These are phyloP conservation scores for Holothuria scabra DNA, from an alignment of 53 echinoderm and acorn worm species.

Conservation along the genomic window DNA sequence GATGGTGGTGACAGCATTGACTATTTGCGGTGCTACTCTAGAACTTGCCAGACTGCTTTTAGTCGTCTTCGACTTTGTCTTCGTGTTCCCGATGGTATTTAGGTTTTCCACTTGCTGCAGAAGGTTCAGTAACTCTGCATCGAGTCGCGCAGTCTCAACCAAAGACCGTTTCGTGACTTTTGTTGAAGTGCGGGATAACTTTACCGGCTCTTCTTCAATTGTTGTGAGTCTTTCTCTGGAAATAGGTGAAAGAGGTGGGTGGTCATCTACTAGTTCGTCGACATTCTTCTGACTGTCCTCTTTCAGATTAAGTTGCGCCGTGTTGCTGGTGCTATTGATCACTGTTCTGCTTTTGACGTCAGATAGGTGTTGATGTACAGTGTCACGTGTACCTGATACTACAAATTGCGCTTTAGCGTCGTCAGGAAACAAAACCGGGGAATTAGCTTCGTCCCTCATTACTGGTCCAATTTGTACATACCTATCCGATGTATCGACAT, in stretches of 20 bases:
- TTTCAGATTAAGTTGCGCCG: too few species aligned
- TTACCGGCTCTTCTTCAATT: slow-evolving; percentile 37
- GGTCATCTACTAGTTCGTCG: too few species aligned
- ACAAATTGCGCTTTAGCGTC: background rate
- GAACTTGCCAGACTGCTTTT: background rate
- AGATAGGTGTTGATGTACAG: background rate
- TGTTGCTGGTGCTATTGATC: too few species aligned
- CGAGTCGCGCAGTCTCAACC: background rate
- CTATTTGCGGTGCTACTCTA: background rate
- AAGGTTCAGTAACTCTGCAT: slow-evolving; percentile 26
- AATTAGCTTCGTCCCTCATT: slow-evolving; percentile 28
- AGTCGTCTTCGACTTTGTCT: background rate
- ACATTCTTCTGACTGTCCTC: too few species aligned
- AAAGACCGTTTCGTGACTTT: background rate
- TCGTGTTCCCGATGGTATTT: background rate
- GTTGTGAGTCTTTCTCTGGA: background rate
- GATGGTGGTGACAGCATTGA: slow-evolving; percentile 21
- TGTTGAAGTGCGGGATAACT: background rate
- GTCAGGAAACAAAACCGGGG: slow-evolving; percentile 32
- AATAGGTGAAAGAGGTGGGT: background rate
- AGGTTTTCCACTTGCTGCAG: slow-evolving; percentile 24
- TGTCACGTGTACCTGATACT: background rate
- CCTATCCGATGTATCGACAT: slow-evolving; percentile 10
- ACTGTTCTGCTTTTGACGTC: too few species aligned
- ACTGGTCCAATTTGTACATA: slow-evolving; percentile 40